A percentile compares a stretch with the other conserved stretches of the same genome.
phyloP scores from a whole-genome alignment of 1,140 invertebrate species.

The Samia ricini region DNA sequence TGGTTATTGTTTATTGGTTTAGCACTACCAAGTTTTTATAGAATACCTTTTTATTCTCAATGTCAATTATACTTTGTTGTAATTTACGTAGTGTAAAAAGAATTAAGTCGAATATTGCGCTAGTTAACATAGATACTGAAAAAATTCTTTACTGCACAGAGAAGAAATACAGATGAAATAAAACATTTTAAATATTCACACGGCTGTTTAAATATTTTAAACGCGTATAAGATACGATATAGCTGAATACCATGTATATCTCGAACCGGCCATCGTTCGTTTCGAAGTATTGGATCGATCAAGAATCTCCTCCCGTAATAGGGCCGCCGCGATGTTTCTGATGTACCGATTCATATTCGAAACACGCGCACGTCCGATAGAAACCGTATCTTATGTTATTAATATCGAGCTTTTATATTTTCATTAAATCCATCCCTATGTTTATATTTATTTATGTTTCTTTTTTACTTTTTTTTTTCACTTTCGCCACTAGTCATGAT shows the following conservation, averaged over 20 bases:
- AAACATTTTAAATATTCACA: neutral
- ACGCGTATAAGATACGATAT: constrained; percentile 8
- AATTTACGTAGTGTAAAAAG: no score
- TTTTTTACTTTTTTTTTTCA: neutral
- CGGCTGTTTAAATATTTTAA: neutral
- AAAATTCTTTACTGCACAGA: no score
- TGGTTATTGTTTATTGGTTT: no score
- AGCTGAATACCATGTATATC: neutral
- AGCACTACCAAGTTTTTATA: no score
- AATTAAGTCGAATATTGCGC: no score
- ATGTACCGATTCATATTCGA: constrained; percentile 41
- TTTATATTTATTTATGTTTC: constrained; percentile 10
- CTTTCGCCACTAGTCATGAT: no score
- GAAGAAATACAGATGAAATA: no score
- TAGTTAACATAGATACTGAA: no score
- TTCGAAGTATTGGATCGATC: constrained; percentile 7
- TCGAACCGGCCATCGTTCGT: neutral
- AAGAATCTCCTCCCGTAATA: constrained; percentile 30
- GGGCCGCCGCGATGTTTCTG: constrained; percentile 8
- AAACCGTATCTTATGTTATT: constrained; percentile 61
- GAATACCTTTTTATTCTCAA: no score
- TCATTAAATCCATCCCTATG: constrained; percentile 47
- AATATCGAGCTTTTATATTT: constrained; percentile 62
- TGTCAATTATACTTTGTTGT: no score
- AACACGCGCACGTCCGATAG: constrained; percentile 42